Base-by-base conservation (phyloP, 53 echinoderm and acorn worm genomes). In the Luidia sarsii region DNA sequence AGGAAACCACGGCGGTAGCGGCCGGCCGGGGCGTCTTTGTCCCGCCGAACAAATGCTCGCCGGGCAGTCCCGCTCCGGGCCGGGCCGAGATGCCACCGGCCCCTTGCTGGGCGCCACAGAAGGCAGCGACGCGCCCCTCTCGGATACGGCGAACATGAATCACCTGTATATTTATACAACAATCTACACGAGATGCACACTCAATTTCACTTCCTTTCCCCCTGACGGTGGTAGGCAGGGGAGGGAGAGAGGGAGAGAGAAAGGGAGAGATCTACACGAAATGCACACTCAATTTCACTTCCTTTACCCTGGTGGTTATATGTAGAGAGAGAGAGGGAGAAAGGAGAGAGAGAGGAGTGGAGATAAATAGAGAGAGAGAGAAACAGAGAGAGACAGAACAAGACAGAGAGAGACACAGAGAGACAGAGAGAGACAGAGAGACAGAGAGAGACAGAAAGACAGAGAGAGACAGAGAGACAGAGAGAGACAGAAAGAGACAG, bases 1-100 rank as follows among this genome's bases (percentile, higher is more conserved):
- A n/a, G 77, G 77, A 77, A 77, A 77, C 77, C 31, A 77, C 46
- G 43, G 60, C 77, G 77, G 77, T 77, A 14, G 77, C 30, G 4
- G 31, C 77, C 41, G 45, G 46, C 39, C 43, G 24, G 74, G 59
- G n/a, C 62, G n/a, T 28, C 43, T 61, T 77, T 59, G 60, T 59
- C 20, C 45, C 48, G 5, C 61, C 16, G 60, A 77, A 77, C 77
- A 77, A 77, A 60, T 77, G 16, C 77, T 18, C 77, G 1, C 16
- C 43, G 32, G 77, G 77, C 31, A 46, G 77, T 61, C 60, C 15
- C 39, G n/a, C n/a, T 61, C n/a, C 4, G 32, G 61, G 19, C 14
- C 30, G 31, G 23, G 61, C 60, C 31, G 32, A 18, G 31, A 41
- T 28, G 4, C 9, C 36, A 11, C 1, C 22, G 72, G 56, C 9